Percentiles rank a stretch among this genome's conserved stretches.
Evolutionary conservation across 2,797 vertebrate species (phyloP).

Genomic region (Peromyscus aztecus): DNA sequence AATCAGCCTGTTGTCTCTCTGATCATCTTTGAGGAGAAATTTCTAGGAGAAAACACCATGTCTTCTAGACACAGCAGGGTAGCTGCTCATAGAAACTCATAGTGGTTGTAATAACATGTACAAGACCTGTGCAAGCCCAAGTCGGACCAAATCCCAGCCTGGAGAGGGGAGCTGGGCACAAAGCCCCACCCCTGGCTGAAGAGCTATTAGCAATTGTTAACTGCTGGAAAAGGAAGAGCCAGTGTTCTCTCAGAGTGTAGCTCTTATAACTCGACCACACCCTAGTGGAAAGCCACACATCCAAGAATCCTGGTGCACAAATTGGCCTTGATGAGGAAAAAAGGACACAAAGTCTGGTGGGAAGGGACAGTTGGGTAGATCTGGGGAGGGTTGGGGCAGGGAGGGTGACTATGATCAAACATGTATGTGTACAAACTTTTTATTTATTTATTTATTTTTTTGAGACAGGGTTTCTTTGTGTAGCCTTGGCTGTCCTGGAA

Average conservation of each 20-base stretch:
- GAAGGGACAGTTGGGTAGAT: neutral
- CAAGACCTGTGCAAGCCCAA: neutral
- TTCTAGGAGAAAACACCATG: conserved; percentile 5
- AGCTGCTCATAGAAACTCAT: neutral
- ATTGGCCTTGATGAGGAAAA: neutral
- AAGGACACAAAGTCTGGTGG: neutral
- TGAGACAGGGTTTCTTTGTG: neutral
- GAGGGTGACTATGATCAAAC: neutral
- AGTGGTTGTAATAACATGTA: too few relatives aligned
- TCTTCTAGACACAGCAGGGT: neutral
- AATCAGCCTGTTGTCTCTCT: conserved; percentile 20
- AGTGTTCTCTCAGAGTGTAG: neutral
- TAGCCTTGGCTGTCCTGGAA: neutral
- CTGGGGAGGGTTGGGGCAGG: neutral
- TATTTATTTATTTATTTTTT: neutral
- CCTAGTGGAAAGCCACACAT: neutral
- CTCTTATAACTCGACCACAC: neutral
- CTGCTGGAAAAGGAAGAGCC: neutral
- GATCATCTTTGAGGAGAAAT: conserved; percentile 4
- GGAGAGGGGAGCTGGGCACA: neutral
- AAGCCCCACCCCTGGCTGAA: neutral
- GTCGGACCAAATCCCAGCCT: neutral
- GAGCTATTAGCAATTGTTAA: neutral
- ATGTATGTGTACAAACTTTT: too few relatives aligned
- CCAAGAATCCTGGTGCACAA: neutral